These are phyloP conservation scores for Plectus sambesii DNA, from an alignment of 1,140 invertebrate species.

Conservation along the genomic window DNA sequence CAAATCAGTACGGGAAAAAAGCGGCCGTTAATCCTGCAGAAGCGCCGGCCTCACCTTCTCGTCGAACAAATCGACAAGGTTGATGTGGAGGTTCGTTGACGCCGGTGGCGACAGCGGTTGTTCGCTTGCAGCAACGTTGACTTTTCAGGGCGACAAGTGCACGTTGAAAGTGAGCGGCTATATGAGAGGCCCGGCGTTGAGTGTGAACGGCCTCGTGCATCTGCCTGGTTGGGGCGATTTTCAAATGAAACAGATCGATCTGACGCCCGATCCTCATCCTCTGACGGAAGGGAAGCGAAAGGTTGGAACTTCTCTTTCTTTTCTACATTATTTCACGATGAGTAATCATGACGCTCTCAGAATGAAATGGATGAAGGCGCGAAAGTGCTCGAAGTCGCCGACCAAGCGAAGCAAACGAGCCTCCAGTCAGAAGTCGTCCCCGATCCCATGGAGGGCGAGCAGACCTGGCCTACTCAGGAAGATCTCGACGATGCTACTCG, in stretches of 20 bases:
- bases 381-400: conserved; percentile 9
- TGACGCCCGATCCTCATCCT: conserved; percentile 61
- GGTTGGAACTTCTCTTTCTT: too few relatives aligned
- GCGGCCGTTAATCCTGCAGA: conserved; percentile 18
- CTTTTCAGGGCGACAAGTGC: too few relatives aligned
- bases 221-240: conserved; percentile 80
- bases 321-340: too few relatives aligned
- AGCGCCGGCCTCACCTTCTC: conserved; percentile 20
- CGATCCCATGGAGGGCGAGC: conserved; percentile 84
- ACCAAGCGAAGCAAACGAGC: conserved; percentile 16
- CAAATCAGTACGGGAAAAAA: conserved; percentile 12
- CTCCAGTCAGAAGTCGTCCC: conserved; percentile 59
- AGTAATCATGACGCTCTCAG: too few relatives aligned
- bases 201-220: conserved; percentile 75
- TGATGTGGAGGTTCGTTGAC: conserved; percentile 4
- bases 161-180: conserved; percentile 73
- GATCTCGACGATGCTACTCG: conserved; percentile 57
- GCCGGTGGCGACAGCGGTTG: background rate
- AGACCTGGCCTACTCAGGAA: conserved; percentile 86
- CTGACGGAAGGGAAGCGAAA: conserved; percentile 48
- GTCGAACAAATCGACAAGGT: conserved; percentile 23
- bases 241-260: conserved; percentile 71
- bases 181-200: conserved; percentile 64
- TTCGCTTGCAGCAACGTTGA: too few relatives aligned
- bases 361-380: conserved; percentile 3